Percentiles rank a stretch among this genome's conserved stretches.
Evolutionary conservation across 2,113 vertebrate genomes (phyloP).

Genomic region (Naja naja): DNA sequence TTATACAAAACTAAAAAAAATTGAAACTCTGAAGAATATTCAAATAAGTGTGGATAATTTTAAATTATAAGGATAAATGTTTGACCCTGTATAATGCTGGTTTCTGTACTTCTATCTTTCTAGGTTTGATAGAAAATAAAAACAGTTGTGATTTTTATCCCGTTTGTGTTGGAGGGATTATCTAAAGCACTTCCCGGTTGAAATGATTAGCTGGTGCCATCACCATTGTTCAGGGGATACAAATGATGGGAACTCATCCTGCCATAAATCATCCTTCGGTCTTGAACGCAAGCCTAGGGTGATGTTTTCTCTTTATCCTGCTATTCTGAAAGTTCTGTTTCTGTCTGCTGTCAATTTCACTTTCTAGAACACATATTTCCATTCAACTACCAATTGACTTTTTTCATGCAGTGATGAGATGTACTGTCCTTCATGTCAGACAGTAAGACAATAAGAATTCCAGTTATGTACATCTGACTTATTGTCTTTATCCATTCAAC

Average conservation of each 20-base stretch:
- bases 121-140: neutral
- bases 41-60: neutral
- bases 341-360: neutral
- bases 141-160: neutral
- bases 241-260: neutral
- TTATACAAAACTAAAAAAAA: neutral
- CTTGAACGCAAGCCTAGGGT: neutral
- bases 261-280: neutral
- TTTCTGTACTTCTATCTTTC: neutral
- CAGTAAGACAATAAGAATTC: neutral
- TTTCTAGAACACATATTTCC: neutral
- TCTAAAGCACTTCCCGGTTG: neutral
- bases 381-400: neutral
- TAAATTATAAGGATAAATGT: neutral
- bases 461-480: neutral
- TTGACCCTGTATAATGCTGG: neutral
- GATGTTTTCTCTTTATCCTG: neutral
- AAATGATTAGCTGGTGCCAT: neutral
- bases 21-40: neutral
- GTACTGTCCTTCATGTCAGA: neutral
- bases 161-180: neutral
- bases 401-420: neutral
- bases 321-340: neutral
- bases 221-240: neutral
- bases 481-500: neutral